A percentile compares a stretch with the other conserved stretches of the same genome.
Evolutionary conservation across 2,888 invertebrate species (phyloP).

Genomic region (Eustalomyia histrio): DNA sequence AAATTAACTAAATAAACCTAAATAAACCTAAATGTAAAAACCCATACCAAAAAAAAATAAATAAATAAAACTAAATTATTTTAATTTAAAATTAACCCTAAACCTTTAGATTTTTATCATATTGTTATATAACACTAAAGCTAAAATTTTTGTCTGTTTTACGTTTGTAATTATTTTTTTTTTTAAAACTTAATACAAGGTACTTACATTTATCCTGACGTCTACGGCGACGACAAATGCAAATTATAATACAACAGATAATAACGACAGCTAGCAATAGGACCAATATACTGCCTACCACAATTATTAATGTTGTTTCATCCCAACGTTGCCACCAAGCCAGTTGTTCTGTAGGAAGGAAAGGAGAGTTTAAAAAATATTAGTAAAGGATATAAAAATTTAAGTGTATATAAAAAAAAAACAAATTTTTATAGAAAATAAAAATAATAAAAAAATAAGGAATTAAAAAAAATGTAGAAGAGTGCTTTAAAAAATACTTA

Average conservation of each 20-base stretch:
- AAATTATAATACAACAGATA: slow-evolving; percentile 90
- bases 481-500: background rate
- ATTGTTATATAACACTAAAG: background rate
- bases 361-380: slow-evolving; percentile 3
- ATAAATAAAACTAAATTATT: slow-evolving; percentile 23
- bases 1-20: background rate
- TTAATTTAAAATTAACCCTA: slow-evolving; percentile 61
- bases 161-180: background rate
- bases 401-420: slow-evolving; percentile 8
- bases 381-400: background rate
- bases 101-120: slow-evolving; percentile 40
- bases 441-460: background rate
- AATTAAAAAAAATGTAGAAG: background rate
- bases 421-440: too few relatives aligned
- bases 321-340: slow-evolving; percentile 90
- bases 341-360: slow-evolving; percentile 83
- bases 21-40: background rate
- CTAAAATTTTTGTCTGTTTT: background rate
- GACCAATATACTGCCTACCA: slow-evolving; percentile 85
- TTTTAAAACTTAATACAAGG: slow-evolving; percentile 34
- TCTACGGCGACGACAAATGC: slow-evolving; percentile 89
- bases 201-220: slow-evolving; percentile 81
- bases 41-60: background rate
- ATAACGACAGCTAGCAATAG: slow-evolving; percentile 87
- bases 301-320: slow-evolving; percentile 88